A percentile compares a stretch with the other conserved stretches of the same genome.
phyloP scores from a whole-genome alignment of 30 jellyfish, hydroid and myxozoan species.

The Sanderia malayensis region DNA sequence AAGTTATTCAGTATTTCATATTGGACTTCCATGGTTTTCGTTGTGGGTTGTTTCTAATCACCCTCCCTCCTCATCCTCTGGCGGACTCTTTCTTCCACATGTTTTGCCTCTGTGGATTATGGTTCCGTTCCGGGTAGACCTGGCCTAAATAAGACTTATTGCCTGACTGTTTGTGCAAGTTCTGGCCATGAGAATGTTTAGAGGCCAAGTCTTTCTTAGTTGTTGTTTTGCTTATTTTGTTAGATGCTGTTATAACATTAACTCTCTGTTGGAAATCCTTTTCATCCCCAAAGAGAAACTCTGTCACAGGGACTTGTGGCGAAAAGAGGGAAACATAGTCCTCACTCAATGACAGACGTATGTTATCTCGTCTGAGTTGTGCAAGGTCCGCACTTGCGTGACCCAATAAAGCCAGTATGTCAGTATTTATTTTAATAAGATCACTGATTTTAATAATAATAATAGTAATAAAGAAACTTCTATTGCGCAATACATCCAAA shows the following conservation, averaged over 20 bases:
- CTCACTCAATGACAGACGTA: constrained; percentile 6
- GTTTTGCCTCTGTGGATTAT: constrained; percentile 5
- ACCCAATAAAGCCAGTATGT: constrained; percentile 5
- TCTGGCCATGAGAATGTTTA: background rate
- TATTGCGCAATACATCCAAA: too few species aligned
- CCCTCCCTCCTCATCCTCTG: background rate
- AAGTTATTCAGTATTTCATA: background rate
- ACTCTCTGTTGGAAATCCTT: constrained; percentile 28
- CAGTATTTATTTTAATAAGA: constrained; percentile 8
- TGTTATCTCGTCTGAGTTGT: constrained; percentile 15
- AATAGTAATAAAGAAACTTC: too few species aligned
- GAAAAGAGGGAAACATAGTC: constrained; percentile 9
- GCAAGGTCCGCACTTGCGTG: constrained; percentile 14
- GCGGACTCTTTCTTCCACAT: background rate
- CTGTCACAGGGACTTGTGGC: constrained; percentile 6
- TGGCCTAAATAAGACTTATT: constrained; percentile 9
- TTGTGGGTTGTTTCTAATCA: constrained; percentile 13
- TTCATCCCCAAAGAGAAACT: constrained; percentile 17
- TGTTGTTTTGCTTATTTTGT: too few species aligned
- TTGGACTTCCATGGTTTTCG: background rate
- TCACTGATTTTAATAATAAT: too few species aligned
- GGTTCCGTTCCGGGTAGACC: constrained; percentile 14
- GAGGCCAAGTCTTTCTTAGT: constrained; percentile 6
- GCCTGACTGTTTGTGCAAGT: background rate
- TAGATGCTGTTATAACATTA: constrained; percentile 20